These are phyloP conservation scores for Pammene fasciana DNA, from an alignment of 2,888 invertebrate species.

Conservation along the genomic window DNA sequence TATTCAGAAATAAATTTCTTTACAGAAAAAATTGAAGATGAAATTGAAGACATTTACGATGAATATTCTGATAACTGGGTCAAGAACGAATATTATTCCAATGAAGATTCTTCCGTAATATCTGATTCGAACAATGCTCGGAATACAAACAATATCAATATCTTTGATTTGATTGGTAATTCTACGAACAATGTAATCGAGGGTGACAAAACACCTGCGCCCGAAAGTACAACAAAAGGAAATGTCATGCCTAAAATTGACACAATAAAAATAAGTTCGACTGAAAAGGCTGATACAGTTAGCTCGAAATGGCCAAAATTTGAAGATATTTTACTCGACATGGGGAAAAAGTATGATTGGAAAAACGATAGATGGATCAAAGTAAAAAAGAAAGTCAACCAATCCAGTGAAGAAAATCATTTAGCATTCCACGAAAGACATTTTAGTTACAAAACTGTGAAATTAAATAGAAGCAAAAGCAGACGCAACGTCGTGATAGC, in stretches of 20 bases:
- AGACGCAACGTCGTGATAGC: constrained; percentile 76
- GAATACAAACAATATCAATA: constrained; percentile 30
- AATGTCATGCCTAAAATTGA: constrained; percentile 16
- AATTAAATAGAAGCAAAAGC: constrained; percentile 72
- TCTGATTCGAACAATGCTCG: constrained; percentile 46
- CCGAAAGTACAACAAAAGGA: constrained; percentile 3
- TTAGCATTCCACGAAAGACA: constrained; percentile 66
- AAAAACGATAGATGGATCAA: constrained; percentile 80
- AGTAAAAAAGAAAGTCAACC: constrained; percentile 65
- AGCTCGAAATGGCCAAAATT: constrained; percentile 70
- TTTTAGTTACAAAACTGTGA: constrained; percentile 74
- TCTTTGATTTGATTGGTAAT: constrained; percentile 6
- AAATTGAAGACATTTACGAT: constrained; percentile 70
- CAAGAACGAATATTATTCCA: constrained; percentile 56
- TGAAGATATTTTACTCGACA: constrained; percentile 69
- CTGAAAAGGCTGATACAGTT: constrained; percentile 20
- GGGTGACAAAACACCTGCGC: neutral
- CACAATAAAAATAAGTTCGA: constrained; percentile 19
- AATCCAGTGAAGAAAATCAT: constrained; percentile 50
- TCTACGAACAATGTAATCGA: constrained; percentile 23
- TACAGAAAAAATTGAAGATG: constrained; percentile 71
- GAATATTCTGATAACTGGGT: constrained; percentile 64
- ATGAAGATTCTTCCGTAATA: constrained; percentile 41
- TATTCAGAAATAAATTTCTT: constrained; percentile 47
- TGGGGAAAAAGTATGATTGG: constrained; percentile 77